phyloP scores from a whole-genome alignment of 2,888 invertebrate genomes.

The Clusia tigrina region DNA sequence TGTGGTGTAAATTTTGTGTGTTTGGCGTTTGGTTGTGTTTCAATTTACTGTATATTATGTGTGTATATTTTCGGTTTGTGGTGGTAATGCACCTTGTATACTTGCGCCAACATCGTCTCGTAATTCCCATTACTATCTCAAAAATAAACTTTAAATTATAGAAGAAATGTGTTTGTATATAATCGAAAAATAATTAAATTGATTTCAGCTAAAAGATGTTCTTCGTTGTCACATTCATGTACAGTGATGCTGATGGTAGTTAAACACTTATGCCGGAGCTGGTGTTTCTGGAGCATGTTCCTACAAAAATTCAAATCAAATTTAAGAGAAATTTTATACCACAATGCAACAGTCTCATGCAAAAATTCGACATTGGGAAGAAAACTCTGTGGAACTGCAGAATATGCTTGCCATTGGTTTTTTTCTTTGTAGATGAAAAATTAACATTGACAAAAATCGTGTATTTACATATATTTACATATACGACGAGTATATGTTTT shows the following conservation, averaged over 20 bases:
- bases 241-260: background rate
- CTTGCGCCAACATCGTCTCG: background rate
- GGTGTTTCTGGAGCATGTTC: conserved; percentile 51
- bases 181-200: conserved; percentile 6
- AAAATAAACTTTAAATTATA: background rate
- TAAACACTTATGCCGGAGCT: conserved; percentile 41
- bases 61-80: background rate
- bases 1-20: too few relatives aligned
- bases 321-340: too few relatives aligned
- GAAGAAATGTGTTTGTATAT: background rate
- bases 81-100: background rate
- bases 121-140: background rate
- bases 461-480: too few relatives aligned
- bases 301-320: conserved; percentile 42
- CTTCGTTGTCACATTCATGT: background rate
- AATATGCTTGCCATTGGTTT: too few relatives aligned
- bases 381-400: too few relatives aligned
- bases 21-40: background rate
- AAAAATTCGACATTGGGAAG: too few relatives aligned
- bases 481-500: too few relatives aligned
- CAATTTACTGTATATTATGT: background rate
- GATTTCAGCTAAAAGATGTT: background rate
- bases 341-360: too few relatives aligned
- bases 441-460: too few relatives aligned
- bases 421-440: too few relatives aligned